These are phyloP conservation scores for Microtus ochrogaster DNA, from an alignment of 2,113 vertebrate genomes.

Conservation along the genomic window DNA sequence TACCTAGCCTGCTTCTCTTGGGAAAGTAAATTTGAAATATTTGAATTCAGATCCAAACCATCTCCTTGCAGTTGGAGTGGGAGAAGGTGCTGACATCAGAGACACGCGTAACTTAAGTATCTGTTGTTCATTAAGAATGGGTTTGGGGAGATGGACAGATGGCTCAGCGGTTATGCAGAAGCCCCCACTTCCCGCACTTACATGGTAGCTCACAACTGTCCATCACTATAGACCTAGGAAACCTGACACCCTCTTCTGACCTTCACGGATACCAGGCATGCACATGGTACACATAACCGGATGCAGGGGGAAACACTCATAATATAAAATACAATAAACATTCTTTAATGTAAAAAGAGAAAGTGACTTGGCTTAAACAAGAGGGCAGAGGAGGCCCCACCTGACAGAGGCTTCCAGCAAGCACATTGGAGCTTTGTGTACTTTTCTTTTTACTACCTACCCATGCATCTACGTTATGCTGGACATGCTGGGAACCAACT, in stretches of 20 bases:
- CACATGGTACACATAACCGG: neutral
- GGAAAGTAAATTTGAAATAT: constrained; percentile 1
- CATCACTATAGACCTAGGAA: neutral
- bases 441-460: neutral
- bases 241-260: neutral
- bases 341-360: neutral
- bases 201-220: neutral
- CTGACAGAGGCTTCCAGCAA: neutral
- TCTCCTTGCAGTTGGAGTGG: neutral
- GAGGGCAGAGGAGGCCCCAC: neutral
- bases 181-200: neutral
- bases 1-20: neutral
- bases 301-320: neutral
- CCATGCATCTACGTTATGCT: neutral
- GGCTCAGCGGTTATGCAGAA: neutral
- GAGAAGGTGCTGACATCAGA: no score
- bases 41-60: constrained; percentile 38
- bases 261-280: neutral
- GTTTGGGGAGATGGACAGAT: neutral
- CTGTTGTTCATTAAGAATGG: neutral
- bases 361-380: neutral
- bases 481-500: neutral
- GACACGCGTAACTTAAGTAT: neutral
- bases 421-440: neutral
- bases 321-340: neutral